Base-by-base conservation (phyloP, 2,888 invertebrate genomes). In the Aporophyla lueneburgensis region DNA sequence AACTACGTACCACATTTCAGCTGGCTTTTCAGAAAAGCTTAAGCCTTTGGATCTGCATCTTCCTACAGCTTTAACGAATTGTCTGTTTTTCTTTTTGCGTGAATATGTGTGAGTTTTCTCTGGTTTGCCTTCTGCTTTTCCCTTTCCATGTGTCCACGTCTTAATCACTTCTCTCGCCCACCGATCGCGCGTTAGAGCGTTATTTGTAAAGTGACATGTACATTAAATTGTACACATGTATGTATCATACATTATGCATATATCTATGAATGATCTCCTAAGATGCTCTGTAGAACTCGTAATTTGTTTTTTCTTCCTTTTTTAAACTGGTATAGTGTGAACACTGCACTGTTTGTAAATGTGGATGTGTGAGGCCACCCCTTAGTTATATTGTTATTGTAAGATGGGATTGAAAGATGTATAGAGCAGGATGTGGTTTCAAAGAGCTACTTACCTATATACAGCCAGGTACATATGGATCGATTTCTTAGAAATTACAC, bases 121-220 rank as follows among this genome's bases (percentile, higher is more conserved):
- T n/a, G 16, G n/a, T 62, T n/a, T 9, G 5, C 1, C 82, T 83
- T 83, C 83, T 83, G 53, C 4, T 3, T 6, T 14, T 2, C 5
- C 16, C 16, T 4, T 24, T 3, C 0, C 1, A 1, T 27, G 27
- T 51, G 67, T 1, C 63, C 67, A 78, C 53, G 40, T 71, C 86
- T 82, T 87, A 82, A 74, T 84, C 77, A 81, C 63, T 21, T 46
- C 67, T 40, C 78, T 80, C 81, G 76, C 84, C 86, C 77, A 86
- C 78, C 46, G 84, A 61, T 71, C 67, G 86, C 73, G 68, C 76
- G 71, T 74, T 86, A 73, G 62, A 70, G 77, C 79, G 59, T 80
- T 81, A 80, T 87, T 84, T 82, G 86, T 81, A 71, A 78, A 67
- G 61, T 65, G 79, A 81, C 82, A 80, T 81, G 78, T 74, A 87